These are phyloP conservation scores for Xiphophorus maculatus DNA, from an alignment of 2,113 vertebrate genomes.

Conservation along the genomic window DNA sequence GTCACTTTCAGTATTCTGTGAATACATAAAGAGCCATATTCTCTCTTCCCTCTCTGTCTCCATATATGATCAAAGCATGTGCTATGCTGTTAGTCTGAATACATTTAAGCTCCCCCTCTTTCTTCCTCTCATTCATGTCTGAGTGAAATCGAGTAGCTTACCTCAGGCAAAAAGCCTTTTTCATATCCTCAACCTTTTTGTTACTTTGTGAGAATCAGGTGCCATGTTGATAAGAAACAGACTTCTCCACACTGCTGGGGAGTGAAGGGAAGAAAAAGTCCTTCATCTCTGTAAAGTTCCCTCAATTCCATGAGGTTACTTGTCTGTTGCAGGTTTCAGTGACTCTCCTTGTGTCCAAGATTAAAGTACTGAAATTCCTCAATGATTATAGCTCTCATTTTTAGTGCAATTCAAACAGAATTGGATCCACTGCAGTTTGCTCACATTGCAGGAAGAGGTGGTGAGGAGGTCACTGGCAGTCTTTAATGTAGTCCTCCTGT, in stretches of 20 bases:
- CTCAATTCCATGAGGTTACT: neutral
- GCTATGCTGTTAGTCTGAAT: slow-evolving; percentile 1
- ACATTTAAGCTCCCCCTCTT: neutral
- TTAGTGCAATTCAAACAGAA: neutral
- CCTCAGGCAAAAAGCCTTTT: neutral
- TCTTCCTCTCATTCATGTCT: neutral
- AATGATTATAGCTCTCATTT: slow-evolving; percentile 1
- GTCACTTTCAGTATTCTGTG: neutral
- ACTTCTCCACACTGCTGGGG: neutral
- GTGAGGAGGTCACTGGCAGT: neutral
- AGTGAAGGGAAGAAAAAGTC: neutral
- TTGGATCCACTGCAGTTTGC: neutral
- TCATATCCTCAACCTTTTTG: neutral
- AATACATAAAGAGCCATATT: neutral
- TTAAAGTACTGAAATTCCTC: slow-evolving; percentile 4
- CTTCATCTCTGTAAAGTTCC: neutral
- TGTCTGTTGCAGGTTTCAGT: slow-evolving; percentile 11
- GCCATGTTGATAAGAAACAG: neutral
- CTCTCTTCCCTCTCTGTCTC: neutral
- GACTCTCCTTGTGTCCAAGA: neutral
- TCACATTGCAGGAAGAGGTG: slow-evolving; percentile 1
- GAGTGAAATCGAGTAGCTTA: neutral
- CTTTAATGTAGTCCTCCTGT: neutral
- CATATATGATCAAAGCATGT: neutral
- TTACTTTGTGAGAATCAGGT: neutral